phyloP scores from a whole-genome alignment of 2,888 invertebrate species.

The Ditylenchus weischeri region DNA sequence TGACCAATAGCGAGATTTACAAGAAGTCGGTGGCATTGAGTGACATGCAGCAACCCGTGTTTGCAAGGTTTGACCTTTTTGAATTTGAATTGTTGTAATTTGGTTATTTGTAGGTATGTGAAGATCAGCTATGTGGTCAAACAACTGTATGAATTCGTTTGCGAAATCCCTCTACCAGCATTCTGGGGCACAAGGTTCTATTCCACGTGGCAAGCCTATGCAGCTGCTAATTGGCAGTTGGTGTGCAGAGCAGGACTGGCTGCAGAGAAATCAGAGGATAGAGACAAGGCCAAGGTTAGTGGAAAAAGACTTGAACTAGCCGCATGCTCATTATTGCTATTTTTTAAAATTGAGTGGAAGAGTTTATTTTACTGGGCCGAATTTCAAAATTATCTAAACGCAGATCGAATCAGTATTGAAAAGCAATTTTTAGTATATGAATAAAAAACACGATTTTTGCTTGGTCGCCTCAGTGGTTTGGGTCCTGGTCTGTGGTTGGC shows the following conservation, averaged over 20 bases:
- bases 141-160: constrained; percentile 85
- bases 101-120: neutral
- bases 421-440: too few relatives aligned
- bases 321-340: too few relatives aligned
- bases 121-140: constrained; percentile 82
- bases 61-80: constrained; percentile 70
- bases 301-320: too few relatives aligned
- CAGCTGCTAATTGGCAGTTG: constrained; percentile 1
- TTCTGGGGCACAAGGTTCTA: constrained; percentile 86
- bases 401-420: too few relatives aligned
- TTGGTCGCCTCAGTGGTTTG: too few relatives aligned
- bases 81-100: neutral
- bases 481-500: too few relatives aligned
- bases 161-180: constrained; percentile 84
- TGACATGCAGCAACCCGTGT: constrained; percentile 83
- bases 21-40: constrained; percentile 77
- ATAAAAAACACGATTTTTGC: too few relatives aligned
- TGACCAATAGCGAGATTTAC: constrained; percentile 81
- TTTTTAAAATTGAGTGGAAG: too few relatives aligned
- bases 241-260: neutral
- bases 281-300: too few relatives aligned
- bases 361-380: too few relatives aligned
- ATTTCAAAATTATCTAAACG: too few relatives aligned
- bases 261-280: too few relatives aligned
- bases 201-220: constrained; percentile 67